Base-by-base conservation (phyloP, 2,888 invertebrate genomes). In the Allophyes oxyacanthae region DNA sequence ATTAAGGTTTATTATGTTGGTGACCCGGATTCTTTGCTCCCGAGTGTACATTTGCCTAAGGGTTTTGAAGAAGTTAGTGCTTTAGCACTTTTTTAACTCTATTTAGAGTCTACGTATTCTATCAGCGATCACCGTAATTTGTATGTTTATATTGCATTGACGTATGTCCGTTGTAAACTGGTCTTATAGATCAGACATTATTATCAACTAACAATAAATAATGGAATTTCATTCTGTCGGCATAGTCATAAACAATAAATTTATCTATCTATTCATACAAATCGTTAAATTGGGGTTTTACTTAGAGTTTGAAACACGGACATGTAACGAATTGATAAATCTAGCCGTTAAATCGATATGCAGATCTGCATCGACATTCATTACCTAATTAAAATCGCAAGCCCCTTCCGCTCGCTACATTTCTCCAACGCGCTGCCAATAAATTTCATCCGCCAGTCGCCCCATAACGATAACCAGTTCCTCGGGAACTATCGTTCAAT, bases 401-500 rank as follows among this genome's bases (percentile, higher is more conserved):
- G 87, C 90, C 93, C 92, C 93, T 93, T 93, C 94, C 94, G 92
- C 90, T 90, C 91, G 94, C 93, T 91, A 93, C 94, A 94, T 93
- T 93, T 94, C 94, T 94, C 92, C 92, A 89, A 84, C 88, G 91
- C 91, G 86, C 90, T 92, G 92, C 92, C 92, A 93, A 94, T 94
- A 94, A 94, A 94, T 94, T 93, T 93, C 92, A 92, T 91, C 90
- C 91, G 92, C 91, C 92, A 92, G 90, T 91, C 93, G 91, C 85
- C 90, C 92, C 93, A 94, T 93, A 93, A 94, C 92, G 93, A 94
- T 93, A 93, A 94, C 94, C 93, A 91, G 94, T 94, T 94, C 93
- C 92, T 91, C 90, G 92, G 92, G 91, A 94, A 92, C 94, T 93
- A 94, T 94, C 94, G 94, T 93, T 94, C 93, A 93, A 94, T 94